Evolutionary conservation across 2,888 invertebrate genomes (phyloP), one percentile per base, ranked within the genome.

Genomic region (Sinhomidia bicolor): DNA sequence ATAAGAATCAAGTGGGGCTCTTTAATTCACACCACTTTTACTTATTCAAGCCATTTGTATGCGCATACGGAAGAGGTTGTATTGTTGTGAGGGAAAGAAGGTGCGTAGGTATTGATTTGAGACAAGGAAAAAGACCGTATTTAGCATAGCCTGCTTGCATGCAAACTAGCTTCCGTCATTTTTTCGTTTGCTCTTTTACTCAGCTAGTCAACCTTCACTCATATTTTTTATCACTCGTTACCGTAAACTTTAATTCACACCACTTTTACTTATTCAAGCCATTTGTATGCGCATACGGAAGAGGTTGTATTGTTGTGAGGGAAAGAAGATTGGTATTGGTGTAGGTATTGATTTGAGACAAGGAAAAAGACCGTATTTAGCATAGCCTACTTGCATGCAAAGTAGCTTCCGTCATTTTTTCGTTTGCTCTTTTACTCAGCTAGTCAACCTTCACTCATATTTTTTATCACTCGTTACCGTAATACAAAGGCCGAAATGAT

Each of bases 321-420:
- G 6, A 65, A n/a, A n/a, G n/a, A n/a, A n/a, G n/a, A 23, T 41
- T n/a, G n/a, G n/a, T n/a, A n/a, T n/a, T n/a, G n/a, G 41, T 20
- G 68, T 71, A 41, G 44, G 17, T 71, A 71, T 71, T 71, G 68
- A 71, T 71, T 71, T 71, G 68, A 71, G 41, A 71, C n/a, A 20
- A 71, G 20, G 41, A 41, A 17, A 20, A 7, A n/a, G n/a, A 14
- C n/a, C 26, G 26, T 23, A 0, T 6, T 1, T 9, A 23, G 36
- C n/a, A n/a, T 54, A 17, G 17, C 17, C 29, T 17, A 20, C 20
- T 12, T n/a, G 17, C 36, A 36, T 65, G 5, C 36, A 17, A 3
- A 17, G 0, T 32, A 17, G 17, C 14, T 20, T 65, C 60, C 29
- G 36, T n/a, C n/a, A n/a, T n/a, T 17, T 65, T 65, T 17, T 0